Base-by-base conservation (phyloP, 2,888 invertebrate genomes). In the Dione vanillae region DNA sequence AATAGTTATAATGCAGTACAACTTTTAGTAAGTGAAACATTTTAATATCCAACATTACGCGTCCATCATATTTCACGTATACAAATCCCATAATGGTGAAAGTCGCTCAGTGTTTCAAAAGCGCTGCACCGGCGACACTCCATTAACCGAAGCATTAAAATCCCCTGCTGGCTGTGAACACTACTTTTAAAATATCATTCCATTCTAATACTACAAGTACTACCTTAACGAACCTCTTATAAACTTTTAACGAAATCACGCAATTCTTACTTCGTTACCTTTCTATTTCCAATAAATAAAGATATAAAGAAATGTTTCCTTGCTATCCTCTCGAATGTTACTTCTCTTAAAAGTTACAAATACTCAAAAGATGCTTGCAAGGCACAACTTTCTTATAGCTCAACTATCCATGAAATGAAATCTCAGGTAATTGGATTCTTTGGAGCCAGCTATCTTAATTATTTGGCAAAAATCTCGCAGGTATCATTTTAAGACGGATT, bases 131-230 rank as follows among this genome's bases (percentile, higher is more conserved):
- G 77, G 79, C 82, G 82, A 84, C 85, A 85, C 85, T 86, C 87
- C 89, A 89, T 89, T 89, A 88, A 82, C 82, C 80, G 79, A 85
- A 82, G 86, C 87, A 88, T 89, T 88, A 88, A 86, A 85, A 82
- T 76, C 77, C 81, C 78, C 79, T 82, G 79, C 11, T 20, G 16
- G 27, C 78, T 79, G 80, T 78, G 79, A 84, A 80, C 80, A 79
- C 84, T 83, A 78, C 81, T 82, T 85, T 84, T 82, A 85, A 86
- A 86, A 86, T 85, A 85, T 58, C 14, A 41, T 27, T 49, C 27
- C 37, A 9, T 14, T 41, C 52, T 70, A 59, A 56, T 20, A 19
- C 40, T 51, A 40, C 43, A 40, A 52, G 47, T 20, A 59, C 16
- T 37, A 59, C 27, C 49, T 59, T 40, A 65, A 61, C 27, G 52